Percentiles rank a stretch among this genome's conserved stretches.
phyloP scores from a whole-genome alignment of 2,113 vertebrate genomes.

The Reinhardtius hippoglossoides region DNA sequence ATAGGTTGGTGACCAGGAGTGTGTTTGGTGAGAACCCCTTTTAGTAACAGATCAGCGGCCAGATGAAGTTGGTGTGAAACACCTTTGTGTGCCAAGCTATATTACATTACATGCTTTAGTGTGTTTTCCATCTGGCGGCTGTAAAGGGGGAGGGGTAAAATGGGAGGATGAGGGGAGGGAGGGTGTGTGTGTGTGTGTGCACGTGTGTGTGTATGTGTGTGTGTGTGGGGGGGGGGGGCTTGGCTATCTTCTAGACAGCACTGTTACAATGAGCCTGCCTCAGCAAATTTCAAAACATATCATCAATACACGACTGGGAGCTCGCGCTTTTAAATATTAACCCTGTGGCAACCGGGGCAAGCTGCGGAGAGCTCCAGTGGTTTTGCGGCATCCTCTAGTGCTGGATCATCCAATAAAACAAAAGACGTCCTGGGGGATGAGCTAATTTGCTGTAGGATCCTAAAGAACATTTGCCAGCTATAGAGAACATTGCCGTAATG shows the following conservation, averaged over 20 bases:
- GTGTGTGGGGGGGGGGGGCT: not conserved
- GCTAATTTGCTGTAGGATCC: slow-evolving; percentile 73
- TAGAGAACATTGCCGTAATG: slow-evolving; percentile 59
- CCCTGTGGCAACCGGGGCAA: slow-evolving; percentile 58
- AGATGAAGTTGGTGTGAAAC: slow-evolving; percentile 62
- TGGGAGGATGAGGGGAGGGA: not conserved
- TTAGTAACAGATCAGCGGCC: slow-evolving; percentile 49
- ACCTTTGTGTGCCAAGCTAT: slow-evolving; percentile 59
- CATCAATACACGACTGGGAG: slow-evolving; percentile 77
- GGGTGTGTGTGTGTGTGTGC: too few species aligned
- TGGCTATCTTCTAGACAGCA: slow-evolving; percentile 69
- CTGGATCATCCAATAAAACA: slow-evolving; percentile 75
- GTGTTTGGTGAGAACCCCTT: not conserved
- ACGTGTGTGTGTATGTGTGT: too few species aligned
- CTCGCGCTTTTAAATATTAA: slow-evolving; percentile 74
- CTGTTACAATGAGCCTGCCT: slow-evolving; percentile 79
- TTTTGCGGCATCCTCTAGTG: slow-evolving; percentile 55
- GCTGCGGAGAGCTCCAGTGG: slow-evolving; percentile 56
- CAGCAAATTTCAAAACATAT: slow-evolving; percentile 81
- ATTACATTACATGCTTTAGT: slow-evolving; percentile 73
- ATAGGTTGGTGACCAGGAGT: slow-evolving; percentile 10
- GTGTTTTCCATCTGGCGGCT: slow-evolving; percentile 74
- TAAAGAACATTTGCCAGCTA: slow-evolving; percentile 71
- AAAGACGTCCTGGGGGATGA: slow-evolving; percentile 68
- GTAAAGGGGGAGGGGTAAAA: slow-evolving; percentile 19